Conservation (phyloP, 2,888 invertebrate genomes). For the Plemyria rubiginata region DNA sequence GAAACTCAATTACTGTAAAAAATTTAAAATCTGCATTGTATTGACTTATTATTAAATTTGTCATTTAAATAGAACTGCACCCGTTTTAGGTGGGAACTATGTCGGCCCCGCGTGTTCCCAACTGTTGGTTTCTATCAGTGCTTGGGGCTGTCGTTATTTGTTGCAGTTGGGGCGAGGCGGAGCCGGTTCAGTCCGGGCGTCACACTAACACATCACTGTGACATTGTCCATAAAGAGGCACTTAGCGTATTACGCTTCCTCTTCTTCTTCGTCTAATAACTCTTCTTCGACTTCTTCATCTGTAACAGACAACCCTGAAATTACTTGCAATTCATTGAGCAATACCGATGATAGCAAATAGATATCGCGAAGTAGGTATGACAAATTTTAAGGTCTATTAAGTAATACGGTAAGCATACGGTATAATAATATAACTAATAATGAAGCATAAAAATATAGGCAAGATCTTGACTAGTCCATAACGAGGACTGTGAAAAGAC, state of each 20-base stretch:
- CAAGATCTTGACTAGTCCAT: neutral
- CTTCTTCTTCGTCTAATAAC: constrained; percentile 80
- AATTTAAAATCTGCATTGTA: constrained; percentile 79
- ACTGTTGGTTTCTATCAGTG: constrained; percentile 61
- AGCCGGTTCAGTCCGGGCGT: constrained; percentile 79
- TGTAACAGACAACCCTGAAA: constrained; percentile 55
- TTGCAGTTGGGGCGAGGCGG: constrained; percentile 79
- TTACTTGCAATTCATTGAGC: constrained; percentile 26
- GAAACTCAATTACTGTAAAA: constrained; percentile 78
- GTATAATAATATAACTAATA: neutral
- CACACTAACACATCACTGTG: constrained; percentile 85
- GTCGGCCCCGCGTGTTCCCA: constrained; percentile 81
- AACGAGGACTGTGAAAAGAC: neutral
- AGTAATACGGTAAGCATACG: too few species aligned
- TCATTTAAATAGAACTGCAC: constrained; percentile 84
- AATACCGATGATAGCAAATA: neutral
- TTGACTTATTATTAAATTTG: constrained; percentile 82
- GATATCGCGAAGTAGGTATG: constrained; percentile 7
- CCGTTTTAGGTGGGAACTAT: constrained; percentile 81
- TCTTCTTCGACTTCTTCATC: constrained; percentile 83
- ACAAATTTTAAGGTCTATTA: neutral
- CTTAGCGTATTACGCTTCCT: constrained; percentile 83
- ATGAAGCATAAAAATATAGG: neutral
- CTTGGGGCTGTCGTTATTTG: constrained; percentile 55
- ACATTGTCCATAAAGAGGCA: constrained; percentile 82